These are phyloP conservation scores for Podocnemis expansa DNA, from an alignment of 2,113 vertebrate genomes.

Conservation along the genomic window DNA sequence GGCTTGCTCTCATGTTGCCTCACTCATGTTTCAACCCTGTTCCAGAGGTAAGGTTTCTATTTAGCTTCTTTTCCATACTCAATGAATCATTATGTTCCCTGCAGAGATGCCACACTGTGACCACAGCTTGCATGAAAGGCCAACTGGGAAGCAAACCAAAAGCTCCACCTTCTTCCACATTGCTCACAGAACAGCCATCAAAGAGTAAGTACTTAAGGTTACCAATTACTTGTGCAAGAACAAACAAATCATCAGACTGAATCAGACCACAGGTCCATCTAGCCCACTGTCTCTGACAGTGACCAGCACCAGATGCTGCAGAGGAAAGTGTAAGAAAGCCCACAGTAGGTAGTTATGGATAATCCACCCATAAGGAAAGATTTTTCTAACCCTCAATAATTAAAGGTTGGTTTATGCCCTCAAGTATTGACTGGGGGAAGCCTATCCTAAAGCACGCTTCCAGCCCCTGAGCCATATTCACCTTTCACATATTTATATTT, in stretches of 20 bases:
- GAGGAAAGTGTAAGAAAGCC: background rate
- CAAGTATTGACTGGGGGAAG: background rate
- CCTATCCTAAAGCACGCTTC: conserved; percentile 1
- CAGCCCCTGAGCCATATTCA: background rate
- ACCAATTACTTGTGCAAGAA: background rate
- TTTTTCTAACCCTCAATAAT: background rate
- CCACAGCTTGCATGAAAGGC: background rate
- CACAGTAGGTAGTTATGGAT: background rate
- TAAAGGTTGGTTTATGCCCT: background rate
- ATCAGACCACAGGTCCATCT: background rate
- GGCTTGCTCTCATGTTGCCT: background rate
- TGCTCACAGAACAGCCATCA: background rate
- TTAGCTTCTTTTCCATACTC: background rate
- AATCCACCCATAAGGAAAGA: background rate
- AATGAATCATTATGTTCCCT: background rate
- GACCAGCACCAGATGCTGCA: background rate
- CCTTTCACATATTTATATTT: background rate
- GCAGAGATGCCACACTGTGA: rapidly evolving
- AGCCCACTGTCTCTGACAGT: background rate
- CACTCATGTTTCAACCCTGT: background rate
- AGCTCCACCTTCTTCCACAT: background rate
- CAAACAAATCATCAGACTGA: background rate
- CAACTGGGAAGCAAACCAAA: conserved; percentile 14
- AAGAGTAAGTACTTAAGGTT: background rate
- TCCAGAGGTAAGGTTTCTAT: background rate